Percentiles rank a stretch among this genome's conserved stretches.
These are phyloP conservation scores for Campylorhamphus procurvoides DNA, from an alignment of 2,113 vertebrate genomes.

Conservation along the genomic window DNA sequence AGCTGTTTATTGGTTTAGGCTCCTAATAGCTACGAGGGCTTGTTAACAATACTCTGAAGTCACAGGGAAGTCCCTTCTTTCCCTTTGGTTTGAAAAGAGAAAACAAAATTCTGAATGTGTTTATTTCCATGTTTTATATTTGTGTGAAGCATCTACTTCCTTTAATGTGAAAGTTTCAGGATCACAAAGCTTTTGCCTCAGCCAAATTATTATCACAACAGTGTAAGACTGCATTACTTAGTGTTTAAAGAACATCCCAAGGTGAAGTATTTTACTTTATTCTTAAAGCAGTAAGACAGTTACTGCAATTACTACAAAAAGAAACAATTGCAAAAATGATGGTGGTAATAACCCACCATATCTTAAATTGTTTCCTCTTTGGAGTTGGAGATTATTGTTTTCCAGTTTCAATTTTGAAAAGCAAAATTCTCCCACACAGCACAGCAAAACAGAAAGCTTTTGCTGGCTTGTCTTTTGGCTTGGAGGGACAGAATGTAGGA, in stretches of 20 bases:
- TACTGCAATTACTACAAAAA: neutral
- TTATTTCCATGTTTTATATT: neutral
- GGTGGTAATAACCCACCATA: fast-evolving
- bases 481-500: neutral
- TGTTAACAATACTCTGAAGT: neutral
- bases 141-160: neutral
- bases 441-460: neutral
- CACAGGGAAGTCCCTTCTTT: neutral
- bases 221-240: neutral
- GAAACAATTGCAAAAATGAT: neutral
- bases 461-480: neutral
- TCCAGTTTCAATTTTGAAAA: neutral
- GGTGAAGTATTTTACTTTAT: neutral
- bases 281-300: neutral
- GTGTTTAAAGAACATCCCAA: neutral
- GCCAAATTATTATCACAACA: neutral
- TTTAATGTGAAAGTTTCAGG: neutral
- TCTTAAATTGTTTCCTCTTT: neutral
- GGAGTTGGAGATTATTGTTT: neutral
- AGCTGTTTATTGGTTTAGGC: constrained; percentile 7
- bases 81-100: neutral
- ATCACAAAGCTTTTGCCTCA: neutral
- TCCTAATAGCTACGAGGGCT: neutral
- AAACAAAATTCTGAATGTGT: neutral
- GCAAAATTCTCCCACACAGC: neutral